Conservation (phyloP, 2,888 invertebrate species). For the Drosophila ezoana region DNA sequence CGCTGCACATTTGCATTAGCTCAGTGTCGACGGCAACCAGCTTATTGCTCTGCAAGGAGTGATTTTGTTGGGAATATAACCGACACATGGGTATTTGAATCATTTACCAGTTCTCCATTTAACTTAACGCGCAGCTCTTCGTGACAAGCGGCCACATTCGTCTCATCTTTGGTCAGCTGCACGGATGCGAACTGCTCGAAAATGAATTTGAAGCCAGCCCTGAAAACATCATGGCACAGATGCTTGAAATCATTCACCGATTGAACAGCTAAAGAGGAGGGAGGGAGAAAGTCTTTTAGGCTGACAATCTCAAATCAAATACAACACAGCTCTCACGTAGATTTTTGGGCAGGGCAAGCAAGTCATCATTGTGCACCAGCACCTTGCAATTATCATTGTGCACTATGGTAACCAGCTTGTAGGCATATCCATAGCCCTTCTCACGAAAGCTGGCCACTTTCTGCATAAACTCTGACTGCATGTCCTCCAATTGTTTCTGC, state of each 20-base stretch:
- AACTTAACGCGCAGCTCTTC: conserved; percentile 34
- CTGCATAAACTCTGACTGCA: conserved; percentile 60
- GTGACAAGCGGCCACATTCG: conserved; percentile 15
- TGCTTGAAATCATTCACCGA: conserved; percentile 57
- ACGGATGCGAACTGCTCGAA: conserved; percentile 31
- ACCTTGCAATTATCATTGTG: conserved; percentile 49
- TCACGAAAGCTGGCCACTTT: not conserved
- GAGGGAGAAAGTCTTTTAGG: not conserved
- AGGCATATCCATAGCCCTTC: conserved; percentile 9
- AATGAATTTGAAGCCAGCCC: conserved; percentile 33
- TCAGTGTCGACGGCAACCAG: conserved; percentile 9
- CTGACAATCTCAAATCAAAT: not conserved
- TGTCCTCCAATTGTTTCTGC: conserved; percentile 34
- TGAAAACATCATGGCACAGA: conserved; percentile 37
- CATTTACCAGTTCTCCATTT: conserved; percentile 47
- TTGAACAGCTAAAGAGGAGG: conserved; percentile 28
- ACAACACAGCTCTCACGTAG: conserved; percentile 52
- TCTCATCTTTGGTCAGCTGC: conserved; percentile 15
- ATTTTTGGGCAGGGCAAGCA: conserved; percentile 47
- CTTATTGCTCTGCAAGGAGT: conserved; percentile 7
- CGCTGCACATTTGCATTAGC: conserved; percentile 3
- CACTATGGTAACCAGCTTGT: conserved; percentile 61
- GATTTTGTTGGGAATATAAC: rapidly evolving
- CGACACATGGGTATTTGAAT: no score
- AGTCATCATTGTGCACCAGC: conserved; percentile 54